These are phyloP conservation scores for Sepioteuthis lessoniana DNA, from an alignment of 2,888 invertebrate species.

Conservation along the genomic window DNA sequence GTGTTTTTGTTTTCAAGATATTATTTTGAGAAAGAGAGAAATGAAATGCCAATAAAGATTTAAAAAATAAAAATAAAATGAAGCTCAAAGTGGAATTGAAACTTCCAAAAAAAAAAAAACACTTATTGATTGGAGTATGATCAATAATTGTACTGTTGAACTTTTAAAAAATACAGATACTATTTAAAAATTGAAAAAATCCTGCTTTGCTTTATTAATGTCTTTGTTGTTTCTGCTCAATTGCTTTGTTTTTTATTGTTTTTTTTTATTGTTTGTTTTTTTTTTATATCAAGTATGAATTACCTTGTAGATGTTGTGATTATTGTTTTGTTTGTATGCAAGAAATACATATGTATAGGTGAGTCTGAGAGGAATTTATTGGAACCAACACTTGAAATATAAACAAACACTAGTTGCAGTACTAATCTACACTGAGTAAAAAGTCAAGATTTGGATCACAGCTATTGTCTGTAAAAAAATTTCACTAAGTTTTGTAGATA, in stretches of 20 bases:
- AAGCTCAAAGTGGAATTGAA: conserved; percentile 33
- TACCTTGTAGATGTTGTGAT: too few species aligned
- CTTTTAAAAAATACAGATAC: conserved; percentile 33
- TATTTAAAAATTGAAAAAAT: background rate
- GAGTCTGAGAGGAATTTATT: too few species aligned
- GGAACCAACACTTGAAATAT: too few species aligned
- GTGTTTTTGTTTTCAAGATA: conserved; percentile 14
- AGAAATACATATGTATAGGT: too few species aligned
- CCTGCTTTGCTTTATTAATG: background rate
- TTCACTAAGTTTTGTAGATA: too few species aligned
- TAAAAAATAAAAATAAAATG: background rate
- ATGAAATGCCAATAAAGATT: conserved; percentile 1
- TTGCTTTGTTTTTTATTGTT: conserved; percentile 12
- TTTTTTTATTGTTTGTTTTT: background rate
- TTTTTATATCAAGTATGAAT: too few species aligned
- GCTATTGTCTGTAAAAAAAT: too few species aligned
- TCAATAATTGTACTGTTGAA: conserved; percentile 23
- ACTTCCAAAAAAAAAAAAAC: background rate
- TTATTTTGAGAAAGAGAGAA: conserved; percentile 9
- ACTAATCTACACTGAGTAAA: too few species aligned
- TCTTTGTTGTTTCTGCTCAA: background rate
- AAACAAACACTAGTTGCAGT: too few species aligned
- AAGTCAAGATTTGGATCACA: too few species aligned
- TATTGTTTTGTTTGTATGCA: too few species aligned
- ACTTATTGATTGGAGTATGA: background rate